phyloP scores from a whole-genome alignment of 2,888 invertebrate genomes.

The Luffia ferchaultella region DNA sequence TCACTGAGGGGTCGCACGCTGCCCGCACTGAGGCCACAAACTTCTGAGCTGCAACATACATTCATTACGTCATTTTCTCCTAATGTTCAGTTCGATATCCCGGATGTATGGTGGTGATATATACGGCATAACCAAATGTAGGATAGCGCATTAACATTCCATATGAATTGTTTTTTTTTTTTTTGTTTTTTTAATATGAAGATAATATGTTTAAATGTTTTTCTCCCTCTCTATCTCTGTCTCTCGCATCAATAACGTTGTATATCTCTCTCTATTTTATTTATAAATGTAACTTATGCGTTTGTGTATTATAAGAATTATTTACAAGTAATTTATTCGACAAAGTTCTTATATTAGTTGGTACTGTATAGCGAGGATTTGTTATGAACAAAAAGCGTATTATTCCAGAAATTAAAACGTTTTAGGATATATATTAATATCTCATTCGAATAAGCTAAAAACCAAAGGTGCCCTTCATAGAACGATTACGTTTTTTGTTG shows the following conservation, averaged over 20 bases:
- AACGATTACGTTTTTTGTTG: constrained; percentile 65
- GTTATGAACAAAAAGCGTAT: constrained; percentile 52
- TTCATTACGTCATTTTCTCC: neutral
- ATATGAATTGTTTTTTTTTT: constrained; percentile 53
- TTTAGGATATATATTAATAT: constrained; percentile 55
- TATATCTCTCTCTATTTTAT: neutral
- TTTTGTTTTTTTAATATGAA: neutral
- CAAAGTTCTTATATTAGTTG: constrained; percentile 36
- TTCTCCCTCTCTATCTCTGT: neutral
- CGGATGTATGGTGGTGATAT: constrained; percentile 40
- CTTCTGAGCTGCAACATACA: neutral
- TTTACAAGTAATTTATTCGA: constrained; percentile 60
- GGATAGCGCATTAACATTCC: constrained; percentile 57
- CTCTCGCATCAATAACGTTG: neutral
- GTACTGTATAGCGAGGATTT: constrained; percentile 51
- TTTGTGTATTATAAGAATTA: constrained; percentile 58
- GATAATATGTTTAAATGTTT: neutral
- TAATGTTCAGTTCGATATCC: neutral
- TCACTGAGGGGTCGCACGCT: constrained; percentile 44
- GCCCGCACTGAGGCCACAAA: neutral
- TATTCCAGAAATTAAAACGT: constrained; percentile 59
- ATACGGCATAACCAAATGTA: constrained; percentile 44
- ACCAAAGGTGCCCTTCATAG: constrained; percentile 87
- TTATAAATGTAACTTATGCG: neutral
- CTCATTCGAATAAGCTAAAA: constrained; percentile 76